Conservation (phyloP, 1,140 invertebrate genomes). For the Idris sp. region DNA sequence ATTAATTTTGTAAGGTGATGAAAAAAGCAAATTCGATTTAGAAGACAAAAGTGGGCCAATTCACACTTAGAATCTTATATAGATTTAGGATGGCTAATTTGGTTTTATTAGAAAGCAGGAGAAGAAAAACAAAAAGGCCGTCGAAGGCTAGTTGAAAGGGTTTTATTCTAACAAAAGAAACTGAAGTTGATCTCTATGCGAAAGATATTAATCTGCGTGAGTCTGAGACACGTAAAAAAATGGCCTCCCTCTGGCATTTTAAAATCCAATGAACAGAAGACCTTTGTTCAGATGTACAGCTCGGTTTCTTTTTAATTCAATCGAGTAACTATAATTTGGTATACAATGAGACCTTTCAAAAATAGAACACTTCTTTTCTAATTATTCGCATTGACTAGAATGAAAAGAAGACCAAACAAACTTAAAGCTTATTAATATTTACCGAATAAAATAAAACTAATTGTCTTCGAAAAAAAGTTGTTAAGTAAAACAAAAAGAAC, state of each 20-base stretch:
- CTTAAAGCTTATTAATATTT: too few species aligned
- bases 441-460: too few species aligned
- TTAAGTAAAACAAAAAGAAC: too few species aligned
- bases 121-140: slow-evolving; percentile 19
- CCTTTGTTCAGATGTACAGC: slow-evolving; percentile 55
- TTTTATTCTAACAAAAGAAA: slow-evolving; percentile 46
- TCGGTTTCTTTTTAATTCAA: slow-evolving; percentile 55
- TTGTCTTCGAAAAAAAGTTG: too few species aligned
- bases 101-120: slow-evolving; percentile 20
- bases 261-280: slow-evolving; percentile 63
- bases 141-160: slow-evolving; percentile 42
- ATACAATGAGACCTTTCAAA: slow-evolving; percentile 55
- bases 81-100: slow-evolving; percentile 20
- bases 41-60: too few species aligned
- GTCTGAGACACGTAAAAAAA: slow-evolving; percentile 54
- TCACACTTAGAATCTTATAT: neutral
- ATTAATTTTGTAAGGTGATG: too few species aligned
- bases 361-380: slow-evolving; percentile 53
- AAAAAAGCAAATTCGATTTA: too few species aligned
- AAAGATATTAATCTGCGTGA: slow-evolving; percentile 61
- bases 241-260: slow-evolving; percentile 57
- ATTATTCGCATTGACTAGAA: slow-evolving; percentile 23
- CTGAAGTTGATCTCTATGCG: slow-evolving; percentile 54
- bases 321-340: slow-evolving; percentile 51
- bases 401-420: too few species aligned